phyloP scores from a whole-genome alignment of 2,888 invertebrate species.

The Heliconius cydno region DNA sequence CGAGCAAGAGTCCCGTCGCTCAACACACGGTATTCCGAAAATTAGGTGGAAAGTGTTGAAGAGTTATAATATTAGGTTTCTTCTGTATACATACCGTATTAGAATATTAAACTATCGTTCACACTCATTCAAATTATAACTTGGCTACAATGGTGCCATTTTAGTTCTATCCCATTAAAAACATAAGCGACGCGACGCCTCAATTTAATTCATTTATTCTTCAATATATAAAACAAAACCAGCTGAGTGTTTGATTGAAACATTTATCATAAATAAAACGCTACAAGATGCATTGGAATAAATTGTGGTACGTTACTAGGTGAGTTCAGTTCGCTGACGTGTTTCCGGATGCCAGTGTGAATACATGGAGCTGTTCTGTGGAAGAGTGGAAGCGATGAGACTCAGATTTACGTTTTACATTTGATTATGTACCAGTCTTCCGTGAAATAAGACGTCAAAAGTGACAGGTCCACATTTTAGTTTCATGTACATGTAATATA shows the following conservation, averaged over 20 bases:
- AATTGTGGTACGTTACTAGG: not conserved
- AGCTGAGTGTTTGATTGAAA: no score
- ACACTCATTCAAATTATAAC: not conserved
- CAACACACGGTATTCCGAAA: no score
- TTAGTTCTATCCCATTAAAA: not conserved
- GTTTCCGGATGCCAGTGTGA: constrained; percentile 1
- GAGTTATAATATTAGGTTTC: no score
- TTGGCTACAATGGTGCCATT: not conserved
- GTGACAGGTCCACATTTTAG: not conserved
- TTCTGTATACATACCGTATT: no score
- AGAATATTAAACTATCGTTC: no score
- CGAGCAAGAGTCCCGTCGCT: no score
- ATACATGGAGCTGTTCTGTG: not conserved
- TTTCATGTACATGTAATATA: not conserved
- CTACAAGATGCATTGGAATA: not conserved
- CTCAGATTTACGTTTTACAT: not conserved
- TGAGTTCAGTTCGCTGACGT: constrained; percentile 11
- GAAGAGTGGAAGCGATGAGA: not conserved
- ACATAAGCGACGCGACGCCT: not conserved
- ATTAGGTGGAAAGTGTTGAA: no score
- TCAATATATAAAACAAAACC: no score
- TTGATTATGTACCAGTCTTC: not conserved
- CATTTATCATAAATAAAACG: constrained; percentile 9
- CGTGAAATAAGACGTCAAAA: not conserved
- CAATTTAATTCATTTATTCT: not conserved